Percentiles rank a stretch among this genome's conserved stretches.
Conservation (phyloP, 2,888 invertebrate species). For the Rhabditoides inermis region DNA sequence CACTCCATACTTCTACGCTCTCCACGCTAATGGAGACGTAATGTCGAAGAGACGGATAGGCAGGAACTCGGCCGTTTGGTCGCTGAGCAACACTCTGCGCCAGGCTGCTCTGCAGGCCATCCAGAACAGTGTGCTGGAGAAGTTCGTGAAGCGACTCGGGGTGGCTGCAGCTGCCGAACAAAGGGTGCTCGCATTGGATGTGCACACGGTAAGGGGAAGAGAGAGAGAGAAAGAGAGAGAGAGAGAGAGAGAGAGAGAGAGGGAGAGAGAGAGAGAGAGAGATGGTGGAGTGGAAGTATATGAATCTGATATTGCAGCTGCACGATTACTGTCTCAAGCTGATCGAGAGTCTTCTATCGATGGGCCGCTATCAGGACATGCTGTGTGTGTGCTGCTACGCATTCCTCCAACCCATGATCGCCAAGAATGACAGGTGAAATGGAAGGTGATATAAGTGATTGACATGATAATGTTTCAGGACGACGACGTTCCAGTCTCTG, state of each 20-base stretch:
- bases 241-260: too few relatives aligned
- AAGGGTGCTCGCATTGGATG: conserved; percentile 8
- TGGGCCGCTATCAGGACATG: conserved; percentile 28
- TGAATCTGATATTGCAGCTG: conserved; percentile 12
- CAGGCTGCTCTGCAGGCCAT: conserved; percentile 27
- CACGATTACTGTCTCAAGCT: conserved; percentile 48
- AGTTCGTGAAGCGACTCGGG: conserved; percentile 37
- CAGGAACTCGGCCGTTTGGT: neutral
- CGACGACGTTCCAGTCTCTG: conserved; percentile 37
- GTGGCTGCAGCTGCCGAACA: conserved; percentile 13
- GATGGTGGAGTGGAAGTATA: too few relatives aligned
- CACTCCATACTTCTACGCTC: conserved; percentile 45
- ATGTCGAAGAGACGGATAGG: conserved; percentile 14
- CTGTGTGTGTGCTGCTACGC: conserved; percentile 46
- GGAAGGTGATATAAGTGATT: neutral
- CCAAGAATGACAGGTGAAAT: conserved; percentile 22
- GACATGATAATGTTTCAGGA: conserved; percentile 13
- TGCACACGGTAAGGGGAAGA: too few relatives aligned
- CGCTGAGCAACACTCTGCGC: conserved; percentile 25
- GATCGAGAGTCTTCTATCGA: conserved; percentile 29
- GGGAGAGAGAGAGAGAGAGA: too few relatives aligned
- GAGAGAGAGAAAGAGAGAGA: too few relatives aligned
- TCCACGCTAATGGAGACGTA: conserved; percentile 16
- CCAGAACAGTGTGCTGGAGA: conserved; percentile 27
- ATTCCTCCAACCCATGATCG: conserved; percentile 38